A percentile compares a stretch with the other conserved stretches of the same genome.
phyloP scores from a whole-genome alignment of 2,888 invertebrate genomes.

The Parelbella ahira region DNA sequence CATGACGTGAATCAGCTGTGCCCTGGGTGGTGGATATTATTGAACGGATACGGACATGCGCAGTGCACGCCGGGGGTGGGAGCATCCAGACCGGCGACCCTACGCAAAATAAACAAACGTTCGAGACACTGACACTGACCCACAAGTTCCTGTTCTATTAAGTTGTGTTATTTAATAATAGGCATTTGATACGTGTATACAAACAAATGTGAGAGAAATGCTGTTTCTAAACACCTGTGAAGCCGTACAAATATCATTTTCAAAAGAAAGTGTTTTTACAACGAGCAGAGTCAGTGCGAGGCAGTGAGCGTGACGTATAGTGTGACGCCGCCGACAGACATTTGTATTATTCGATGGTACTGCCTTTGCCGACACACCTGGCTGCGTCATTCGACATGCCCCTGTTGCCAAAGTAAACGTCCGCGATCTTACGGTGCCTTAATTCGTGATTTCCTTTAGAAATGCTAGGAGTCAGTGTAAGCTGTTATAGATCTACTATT shows the following conservation, averaged over 20 bases:
- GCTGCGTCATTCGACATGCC: constrained; percentile 54
- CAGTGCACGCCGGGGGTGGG: constrained; percentile 35
- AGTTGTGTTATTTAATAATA: neutral
- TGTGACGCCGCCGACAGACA: constrained; percentile 54
- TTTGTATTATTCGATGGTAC: constrained; percentile 53
- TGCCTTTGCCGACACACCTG: constrained; percentile 65
- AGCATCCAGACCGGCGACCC: constrained; percentile 47
- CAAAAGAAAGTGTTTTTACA: constrained; percentile 69
- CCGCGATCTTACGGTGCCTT: constrained; percentile 11
- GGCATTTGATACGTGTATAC: neutral
- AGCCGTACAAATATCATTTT: constrained; percentile 57
- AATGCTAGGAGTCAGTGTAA: neutral
- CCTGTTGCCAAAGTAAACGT: constrained; percentile 39
- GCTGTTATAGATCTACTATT: neutral
- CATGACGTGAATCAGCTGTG: constrained; percentile 40
- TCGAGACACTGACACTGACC: constrained; percentile 61
- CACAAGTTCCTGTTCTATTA: constrained; percentile 36
- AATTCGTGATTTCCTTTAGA: constrained; percentile 3
- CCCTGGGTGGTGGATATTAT: constrained; percentile 44
- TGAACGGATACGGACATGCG: constrained; percentile 72
- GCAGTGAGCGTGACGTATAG: constrained; percentile 59
- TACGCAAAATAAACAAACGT: constrained; percentile 69
- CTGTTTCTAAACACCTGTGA: constrained; percentile 4
- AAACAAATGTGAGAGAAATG: constrained; percentile 7
- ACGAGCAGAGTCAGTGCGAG: constrained; percentile 36